Evolutionary conservation across 2,888 invertebrate genomes (phyloP).

Genomic region (Polymixis lichenea): DNA sequence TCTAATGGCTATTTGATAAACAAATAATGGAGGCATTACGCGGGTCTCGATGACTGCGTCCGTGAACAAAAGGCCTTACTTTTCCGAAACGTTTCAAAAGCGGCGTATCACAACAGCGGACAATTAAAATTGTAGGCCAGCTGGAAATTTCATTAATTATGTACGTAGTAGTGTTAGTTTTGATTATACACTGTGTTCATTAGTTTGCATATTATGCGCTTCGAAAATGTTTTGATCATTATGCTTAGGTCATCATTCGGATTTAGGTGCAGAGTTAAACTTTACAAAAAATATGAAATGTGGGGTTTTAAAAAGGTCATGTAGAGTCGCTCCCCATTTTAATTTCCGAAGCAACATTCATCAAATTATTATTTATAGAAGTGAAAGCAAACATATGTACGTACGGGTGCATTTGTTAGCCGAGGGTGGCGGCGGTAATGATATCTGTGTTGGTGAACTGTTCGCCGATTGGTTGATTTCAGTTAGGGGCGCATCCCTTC

Average conservation of each 20-base stretch:
- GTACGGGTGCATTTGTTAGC: slow-evolving; percentile 77
- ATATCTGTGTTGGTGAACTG: slow-evolving; percentile 74
- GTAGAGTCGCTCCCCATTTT: slow-evolving; percentile 78
- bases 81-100: slow-evolving; percentile 89
- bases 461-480: slow-evolving; percentile 82
- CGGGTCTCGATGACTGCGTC: slow-evolving; percentile 81
- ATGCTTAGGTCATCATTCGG: slow-evolving; percentile 44
- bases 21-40: slow-evolving; percentile 83
- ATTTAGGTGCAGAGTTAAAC: slow-evolving; percentile 24
- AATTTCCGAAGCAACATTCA: slow-evolving; percentile 78
- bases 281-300: slow-evolving; percentile 26
- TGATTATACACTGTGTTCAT: slow-evolving; percentile 84
- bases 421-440: slow-evolving; percentile 82
- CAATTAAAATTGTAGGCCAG: slow-evolving; percentile 90
- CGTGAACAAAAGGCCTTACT: slow-evolving; percentile 86
- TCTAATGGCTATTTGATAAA: slow-evolving; percentile 89
- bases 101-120: slow-evolving; percentile 86
- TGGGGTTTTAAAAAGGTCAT: slow-evolving; percentile 39
- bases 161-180: slow-evolving; percentile 81
- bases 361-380: slow-evolving; percentile 87
- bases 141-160: slow-evolving; percentile 90
- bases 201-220: slow-evolving; percentile 81
- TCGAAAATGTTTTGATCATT: slow-evolving; percentile 76
- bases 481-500: slow-evolving; percentile 82
- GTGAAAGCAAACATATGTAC: slow-evolving; percentile 88